A percentile compares a stretch with the other conserved stretches of the same genome.
These are phyloP conservation scores for Diadegma fenestrale DNA, from an alignment of 2,888 invertebrate genomes.

Conservation along the genomic window DNA sequence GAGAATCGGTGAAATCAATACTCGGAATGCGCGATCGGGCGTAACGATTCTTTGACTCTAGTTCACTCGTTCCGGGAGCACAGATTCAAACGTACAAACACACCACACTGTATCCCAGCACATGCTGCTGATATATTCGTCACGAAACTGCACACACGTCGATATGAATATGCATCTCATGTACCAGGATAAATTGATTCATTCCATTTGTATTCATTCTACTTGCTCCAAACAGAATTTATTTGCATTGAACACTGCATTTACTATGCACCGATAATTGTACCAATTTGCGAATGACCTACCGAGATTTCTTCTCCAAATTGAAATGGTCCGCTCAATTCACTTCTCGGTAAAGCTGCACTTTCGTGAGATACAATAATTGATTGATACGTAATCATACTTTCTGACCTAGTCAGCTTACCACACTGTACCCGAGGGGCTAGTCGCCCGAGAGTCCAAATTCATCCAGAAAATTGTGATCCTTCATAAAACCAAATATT, in stretches of 20 bases:
- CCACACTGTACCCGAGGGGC: not conserved
- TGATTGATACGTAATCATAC: not conserved
- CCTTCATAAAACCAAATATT: not conserved
- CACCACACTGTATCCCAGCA: not conserved
- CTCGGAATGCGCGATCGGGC: conserved; percentile 64
- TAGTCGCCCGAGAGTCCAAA: not conserved
- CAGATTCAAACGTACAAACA: not conserved
- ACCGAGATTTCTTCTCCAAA: not conserved
- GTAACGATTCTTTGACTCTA: conserved; percentile 54
- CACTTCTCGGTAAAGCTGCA: not conserved
- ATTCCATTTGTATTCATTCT: conserved; percentile 19
- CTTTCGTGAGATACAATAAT: not conserved
- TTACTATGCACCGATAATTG: not conserved
- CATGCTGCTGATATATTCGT: conserved; percentile 45
- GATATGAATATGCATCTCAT: conserved; percentile 28
- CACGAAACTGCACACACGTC: conserved; percentile 30
- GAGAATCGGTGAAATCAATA: conserved; percentile 61
- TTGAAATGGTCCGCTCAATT: not conserved
- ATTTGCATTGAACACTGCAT: conserved; percentile 7
- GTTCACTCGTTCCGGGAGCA: conserved; percentile 46
- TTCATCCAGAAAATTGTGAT: not conserved
- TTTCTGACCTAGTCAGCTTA: not conserved
- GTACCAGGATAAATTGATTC: conserved; percentile 18
- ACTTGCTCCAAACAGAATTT: not conserved
- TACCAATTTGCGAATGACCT: conserved; percentile 14